Evolutionary conservation across 2,113 vertebrate species (phyloP).

Genomic region (Bagarius yarrelli): DNA sequence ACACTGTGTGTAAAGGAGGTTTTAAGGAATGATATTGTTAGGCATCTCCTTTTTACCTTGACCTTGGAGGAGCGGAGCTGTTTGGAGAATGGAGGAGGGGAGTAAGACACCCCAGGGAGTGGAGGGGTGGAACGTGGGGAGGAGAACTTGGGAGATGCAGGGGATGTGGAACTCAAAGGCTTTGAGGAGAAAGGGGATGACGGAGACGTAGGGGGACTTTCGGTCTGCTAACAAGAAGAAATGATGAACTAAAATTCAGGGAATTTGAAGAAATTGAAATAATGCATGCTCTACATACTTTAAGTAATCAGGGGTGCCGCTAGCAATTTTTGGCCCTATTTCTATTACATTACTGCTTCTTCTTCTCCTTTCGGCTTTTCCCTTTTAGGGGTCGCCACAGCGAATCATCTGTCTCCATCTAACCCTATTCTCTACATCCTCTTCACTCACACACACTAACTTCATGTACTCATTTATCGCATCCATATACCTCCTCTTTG

Average conservation of each 20-base stretch:
- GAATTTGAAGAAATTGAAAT: background rate
- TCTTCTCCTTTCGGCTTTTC: too few species aligned
- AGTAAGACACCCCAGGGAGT: conserved; percentile 62
- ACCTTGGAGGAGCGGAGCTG: conserved; percentile 66
- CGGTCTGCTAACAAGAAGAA: conserved; percentile 61
- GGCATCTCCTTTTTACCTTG: conserved; percentile 74
- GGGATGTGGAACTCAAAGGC: conserved; percentile 59
- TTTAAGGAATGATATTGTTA: conserved; percentile 17
- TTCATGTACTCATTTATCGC: too few species aligned
- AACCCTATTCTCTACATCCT: too few species aligned
- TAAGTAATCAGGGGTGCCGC: background rate
- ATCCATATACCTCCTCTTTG: too few species aligned
- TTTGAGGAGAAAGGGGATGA: conserved; percentile 59
- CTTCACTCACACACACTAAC: too few species aligned
- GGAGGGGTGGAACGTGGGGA: conserved; percentile 47
- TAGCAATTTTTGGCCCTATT: too few species aligned
- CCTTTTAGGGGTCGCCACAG: too few species aligned
- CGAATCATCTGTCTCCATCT: too few species aligned
- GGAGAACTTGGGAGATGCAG: conserved; percentile 59
- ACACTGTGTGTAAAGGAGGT: background rate
- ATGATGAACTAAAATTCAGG: background rate
- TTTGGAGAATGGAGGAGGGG: conserved; percentile 72
- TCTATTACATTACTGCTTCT: too few species aligned
- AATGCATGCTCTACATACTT: background rate
- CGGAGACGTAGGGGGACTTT: conserved; percentile 55